Conservation (phyloP, 2,888 invertebrate species). For the Conus canariensis region DNA sequence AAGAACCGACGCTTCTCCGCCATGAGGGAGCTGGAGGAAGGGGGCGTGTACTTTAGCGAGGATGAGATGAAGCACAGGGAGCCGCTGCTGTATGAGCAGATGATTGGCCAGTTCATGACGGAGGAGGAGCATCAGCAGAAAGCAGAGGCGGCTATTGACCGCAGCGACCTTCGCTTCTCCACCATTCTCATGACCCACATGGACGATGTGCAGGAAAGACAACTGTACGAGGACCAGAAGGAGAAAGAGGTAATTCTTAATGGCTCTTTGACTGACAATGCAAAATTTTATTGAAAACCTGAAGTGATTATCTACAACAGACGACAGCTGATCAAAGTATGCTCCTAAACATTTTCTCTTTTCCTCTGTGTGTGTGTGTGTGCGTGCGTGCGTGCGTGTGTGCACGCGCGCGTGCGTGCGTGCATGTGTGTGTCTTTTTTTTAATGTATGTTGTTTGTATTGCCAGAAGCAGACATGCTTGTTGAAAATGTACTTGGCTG, state of each 20-base stretch:
- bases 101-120: slow-evolving; percentile 91
- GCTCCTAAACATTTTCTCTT: no score
- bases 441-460: no score
- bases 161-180: slow-evolving; percentile 82
- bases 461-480: no score
- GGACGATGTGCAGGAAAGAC: slow-evolving; percentile 83
- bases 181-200: slow-evolving; percentile 89
- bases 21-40: slow-evolving; percentile 85
- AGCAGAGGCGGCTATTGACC: slow-evolving; percentile 73
- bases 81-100: slow-evolving; percentile 92
- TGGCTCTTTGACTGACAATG: no score
- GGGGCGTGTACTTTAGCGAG: slow-evolving; percentile 91
- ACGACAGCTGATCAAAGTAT: no score
- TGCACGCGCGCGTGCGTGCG: no score
- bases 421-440: no score
- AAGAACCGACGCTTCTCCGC: slow-evolving; percentile 92
- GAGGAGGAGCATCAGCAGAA: slow-evolving; percentile 85
- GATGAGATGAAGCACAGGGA: slow-evolving; percentile 95
- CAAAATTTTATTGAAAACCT: no score
- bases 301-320: no score
- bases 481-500: no score
- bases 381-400: no score
- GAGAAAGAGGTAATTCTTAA: slow-evolving; percentile 77
- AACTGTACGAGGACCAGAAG: slow-evolving; percentile 82
- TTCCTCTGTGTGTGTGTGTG: no score